Base-by-base conservation (phyloP, 2,113 vertebrate genomes). In the Cyprinus carpio region DNA sequence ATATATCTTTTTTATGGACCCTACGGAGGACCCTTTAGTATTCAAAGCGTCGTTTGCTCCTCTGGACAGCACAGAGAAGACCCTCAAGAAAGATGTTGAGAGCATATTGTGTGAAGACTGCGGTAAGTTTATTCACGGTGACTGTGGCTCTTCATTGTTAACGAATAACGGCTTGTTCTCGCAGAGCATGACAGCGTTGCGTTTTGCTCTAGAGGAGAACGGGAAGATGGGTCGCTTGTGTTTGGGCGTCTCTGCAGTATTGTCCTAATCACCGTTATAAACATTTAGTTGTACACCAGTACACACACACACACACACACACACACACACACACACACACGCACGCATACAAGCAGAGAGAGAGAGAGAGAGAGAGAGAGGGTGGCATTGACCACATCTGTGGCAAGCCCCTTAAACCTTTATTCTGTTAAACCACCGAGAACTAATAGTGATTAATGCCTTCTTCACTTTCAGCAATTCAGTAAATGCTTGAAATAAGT, bases 1-100 rank as follows among this genome's bases (percentile, higher is more conserved):
- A 94, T 98, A 98, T 92, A 96, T 98, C 92, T 98, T 98, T 93
- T 98, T 98, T 94, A 96, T 98, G 95, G 97, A 97, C 95, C 96
- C 96, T 89, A 97, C 97, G 18, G 96, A 96, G 88, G 95, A 98
- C 89, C 97, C 97, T 85, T 93, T 96, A 84, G 96, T 98, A 84
- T 98, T 97, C 95, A 96, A 95, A 91, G 95, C 96, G 84, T 96
- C 97, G 83, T 98, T 96, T 93, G 96, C 97, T 88, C 97, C 97
- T 27, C 90, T 97, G 88, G 96, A 97, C 89, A 96, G 96, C 90
- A 95, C 93, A 92, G 93, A 96, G 94, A 96, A 96, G 93, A 96
- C 96, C 92, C 95, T 96, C 90, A 98, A 98, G 94, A 97, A 96
- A 93, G 96, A 98, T 93, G 97, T 98, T 93, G 96, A 95, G 93